Evolutionary conservation across 2,797 vertebrate genomes (phyloP).

Genomic region (Channa striata): DNA sequence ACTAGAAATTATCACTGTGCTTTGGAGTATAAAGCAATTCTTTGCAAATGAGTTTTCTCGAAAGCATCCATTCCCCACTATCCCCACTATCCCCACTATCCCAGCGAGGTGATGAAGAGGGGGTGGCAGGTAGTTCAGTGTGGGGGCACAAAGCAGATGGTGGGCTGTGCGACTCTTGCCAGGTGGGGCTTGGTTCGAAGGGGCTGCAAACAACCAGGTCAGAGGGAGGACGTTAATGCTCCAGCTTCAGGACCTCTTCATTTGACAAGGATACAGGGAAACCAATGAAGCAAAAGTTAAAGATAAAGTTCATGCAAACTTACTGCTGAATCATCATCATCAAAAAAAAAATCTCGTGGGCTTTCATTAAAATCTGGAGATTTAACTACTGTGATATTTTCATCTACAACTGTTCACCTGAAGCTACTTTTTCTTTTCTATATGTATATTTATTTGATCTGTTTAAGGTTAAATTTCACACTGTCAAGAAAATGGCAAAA

Average conservation of each 20-base stretch:
- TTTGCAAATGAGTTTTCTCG: conserved; percentile 24
- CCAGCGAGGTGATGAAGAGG: conserved; percentile 57
- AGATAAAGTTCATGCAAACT: background rate
- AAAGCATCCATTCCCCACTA: conserved; percentile 21
- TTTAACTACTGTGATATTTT: background rate
- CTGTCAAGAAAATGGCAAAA: too few species aligned
- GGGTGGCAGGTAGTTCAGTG: conserved; percentile 60
- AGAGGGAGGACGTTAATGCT: conserved; percentile 51
- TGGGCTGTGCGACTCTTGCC: conserved; percentile 68
- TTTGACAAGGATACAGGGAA: conserved; percentile 31
- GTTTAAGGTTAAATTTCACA: too few species aligned
- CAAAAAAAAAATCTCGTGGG: background rate
- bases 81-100: conserved; percentile 17
- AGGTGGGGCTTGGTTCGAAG: conserved; percentile 57
- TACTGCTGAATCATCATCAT: background rate
- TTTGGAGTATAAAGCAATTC: conserved; percentile 20
- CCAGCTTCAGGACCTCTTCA: conserved; percentile 19
- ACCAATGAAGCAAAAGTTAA: background rate
- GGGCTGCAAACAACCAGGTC: conserved; percentile 54
- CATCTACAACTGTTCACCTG: background rate
- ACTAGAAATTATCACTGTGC: conserved; percentile 19
- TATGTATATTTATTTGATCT: too few species aligned
- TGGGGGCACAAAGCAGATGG: conserved; percentile 75
- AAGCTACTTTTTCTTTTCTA: background rate
- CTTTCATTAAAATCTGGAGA: background rate